These are phyloP conservation scores for Zaprionus lachaisei DNA, from an alignment of 1,140 invertebrate genomes.

Conservation along the genomic window DNA sequence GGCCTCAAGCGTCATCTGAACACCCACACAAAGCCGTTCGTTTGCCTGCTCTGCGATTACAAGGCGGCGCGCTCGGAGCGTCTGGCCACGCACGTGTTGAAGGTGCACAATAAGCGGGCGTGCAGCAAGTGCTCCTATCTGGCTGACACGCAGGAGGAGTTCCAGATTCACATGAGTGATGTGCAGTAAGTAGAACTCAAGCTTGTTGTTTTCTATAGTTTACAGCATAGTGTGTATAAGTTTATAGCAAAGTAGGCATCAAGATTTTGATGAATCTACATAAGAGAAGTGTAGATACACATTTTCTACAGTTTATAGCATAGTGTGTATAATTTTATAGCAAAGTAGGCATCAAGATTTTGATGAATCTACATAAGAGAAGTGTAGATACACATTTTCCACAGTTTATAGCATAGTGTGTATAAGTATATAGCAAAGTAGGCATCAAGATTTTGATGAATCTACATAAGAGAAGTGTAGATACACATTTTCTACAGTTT, in stretches of 20 bases:
- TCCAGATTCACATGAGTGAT: constrained; percentile 91
- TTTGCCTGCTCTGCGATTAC: constrained; percentile 95
- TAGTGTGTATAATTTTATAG: background rate
- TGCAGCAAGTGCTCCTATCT: constrained; percentile 94
- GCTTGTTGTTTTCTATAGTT: background rate
- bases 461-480: background rate
- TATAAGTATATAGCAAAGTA: background rate
- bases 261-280: background rate
- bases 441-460: background rate
- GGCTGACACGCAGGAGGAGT: constrained; percentile 91
- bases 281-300: too few relatives aligned
- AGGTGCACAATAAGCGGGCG: constrained; percentile 95
- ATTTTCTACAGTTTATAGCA: background rate
- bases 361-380: background rate
- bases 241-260: background rate
- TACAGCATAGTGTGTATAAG: background rate
- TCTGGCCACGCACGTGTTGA: constrained; percentile 93
- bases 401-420: background rate
- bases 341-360: background rate
- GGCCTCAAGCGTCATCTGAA: constrained; percentile 95
- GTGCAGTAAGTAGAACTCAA: constrained; percentile 86
- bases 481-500: background rate
- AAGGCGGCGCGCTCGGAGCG: constrained; percentile 94
- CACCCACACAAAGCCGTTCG: constrained; percentile 95
- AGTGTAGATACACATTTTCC: background rate